phyloP scores from a whole-genome alignment of 2,113 vertebrate genomes.

The Scortum barcoo region DNA sequence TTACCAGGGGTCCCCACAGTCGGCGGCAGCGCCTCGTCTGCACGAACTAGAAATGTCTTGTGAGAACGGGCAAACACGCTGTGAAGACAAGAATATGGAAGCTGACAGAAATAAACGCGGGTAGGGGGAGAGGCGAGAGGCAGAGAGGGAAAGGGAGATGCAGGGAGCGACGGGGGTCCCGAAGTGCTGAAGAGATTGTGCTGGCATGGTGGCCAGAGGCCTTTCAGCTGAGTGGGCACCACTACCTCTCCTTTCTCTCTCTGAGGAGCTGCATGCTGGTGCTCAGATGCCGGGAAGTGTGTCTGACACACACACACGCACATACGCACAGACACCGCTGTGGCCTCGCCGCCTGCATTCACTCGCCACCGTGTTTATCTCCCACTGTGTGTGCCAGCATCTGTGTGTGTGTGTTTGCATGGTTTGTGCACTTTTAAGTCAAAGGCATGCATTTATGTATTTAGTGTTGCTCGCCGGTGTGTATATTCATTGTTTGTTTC shows the following conservation, averaged over 20 bases:
- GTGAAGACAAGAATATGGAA: conserved; percentile 88
- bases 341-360: conserved; percentile 32
- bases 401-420: not conserved
- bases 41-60: conserved; percentile 78
- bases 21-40: conserved; percentile 66
- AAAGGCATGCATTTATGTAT: not conserved
- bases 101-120: conserved; percentile 86
- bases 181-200: conserved; percentile 80
- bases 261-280: conserved; percentile 65
- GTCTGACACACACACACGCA: conserved; percentile 48
- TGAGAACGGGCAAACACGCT: conserved; percentile 77
- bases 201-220: conserved; percentile 85
- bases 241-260: conserved; percentile 66
- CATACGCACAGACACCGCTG: conserved; percentile 31
- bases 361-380: conserved; percentile 49
- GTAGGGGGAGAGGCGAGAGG: conserved; percentile 77
- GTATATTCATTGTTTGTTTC: conserved; percentile 39
- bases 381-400: conserved; percentile 4
- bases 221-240: conserved; percentile 70
- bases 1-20: conserved; percentile 75
- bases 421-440: conserved; percentile 10
- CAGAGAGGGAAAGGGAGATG: conserved; percentile 60
- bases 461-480: conserved; percentile 30
- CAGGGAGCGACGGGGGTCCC: conserved; percentile 68
- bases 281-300: conserved; percentile 60